A percentile compares a stretch with the other conserved stretches of the same genome.
These are phyloP conservation scores for Chondrosia reniformis DNA, from an alignment of 37 sponge, comb jelly and placozoan species.

Conservation along the genomic window DNA sequence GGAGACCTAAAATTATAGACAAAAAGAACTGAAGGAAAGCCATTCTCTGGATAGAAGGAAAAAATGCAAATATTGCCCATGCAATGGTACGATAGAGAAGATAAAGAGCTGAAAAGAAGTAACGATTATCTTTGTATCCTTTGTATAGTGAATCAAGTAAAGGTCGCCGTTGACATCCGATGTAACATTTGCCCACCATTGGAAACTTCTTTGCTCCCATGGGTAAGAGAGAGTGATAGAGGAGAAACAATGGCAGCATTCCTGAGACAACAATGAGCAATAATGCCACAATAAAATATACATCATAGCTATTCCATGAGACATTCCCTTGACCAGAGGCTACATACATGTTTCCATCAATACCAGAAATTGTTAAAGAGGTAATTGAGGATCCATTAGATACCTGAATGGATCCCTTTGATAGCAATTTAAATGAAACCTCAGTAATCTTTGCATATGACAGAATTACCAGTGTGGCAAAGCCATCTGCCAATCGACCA, in stretches of 20 bases:
- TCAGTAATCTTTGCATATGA: no score
- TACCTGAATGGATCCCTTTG: no score
- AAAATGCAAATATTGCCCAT: slow-evolving; percentile 8
- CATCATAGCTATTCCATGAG: no score
- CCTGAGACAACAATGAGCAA: background rate
- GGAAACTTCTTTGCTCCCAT: background rate
- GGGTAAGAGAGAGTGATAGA: background rate
- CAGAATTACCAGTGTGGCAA: no score
- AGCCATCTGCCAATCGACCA: no score
- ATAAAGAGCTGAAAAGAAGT: background rate
- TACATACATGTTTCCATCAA: no score
- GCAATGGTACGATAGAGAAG: background rate
- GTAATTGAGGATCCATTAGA: no score
- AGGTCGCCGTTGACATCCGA: background rate
- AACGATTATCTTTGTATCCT: background rate
- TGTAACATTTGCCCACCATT: background rate
- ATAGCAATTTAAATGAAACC: no score
- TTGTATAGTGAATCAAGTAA: slow-evolving; percentile 3
- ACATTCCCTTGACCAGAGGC: no score
- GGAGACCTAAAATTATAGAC: background rate
- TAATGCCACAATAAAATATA: no score
- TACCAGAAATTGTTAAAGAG: no score
- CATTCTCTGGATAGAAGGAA: background rate
- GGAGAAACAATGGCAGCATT: slow-evolving; percentile 1
- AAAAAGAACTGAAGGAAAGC: background rate